These are phyloP conservation scores for Manis crassicaudata DNA, from an alignment of 2,797 vertebrate species.

Conservation along the genomic window DNA sequence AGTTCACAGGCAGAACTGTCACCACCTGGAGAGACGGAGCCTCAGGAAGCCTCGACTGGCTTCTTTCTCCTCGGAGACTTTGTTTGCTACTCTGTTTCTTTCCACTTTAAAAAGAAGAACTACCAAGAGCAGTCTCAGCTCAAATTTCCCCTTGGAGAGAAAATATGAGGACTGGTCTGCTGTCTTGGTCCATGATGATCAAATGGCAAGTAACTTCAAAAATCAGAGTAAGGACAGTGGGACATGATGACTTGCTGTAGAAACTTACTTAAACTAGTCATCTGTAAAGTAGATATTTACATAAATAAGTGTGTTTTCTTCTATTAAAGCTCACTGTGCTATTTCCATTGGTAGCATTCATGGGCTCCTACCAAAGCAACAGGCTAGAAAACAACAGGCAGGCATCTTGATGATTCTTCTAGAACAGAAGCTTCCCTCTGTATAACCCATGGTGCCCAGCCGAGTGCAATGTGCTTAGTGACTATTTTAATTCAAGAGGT, in stretches of 20 bases:
- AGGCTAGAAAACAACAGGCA: background rate
- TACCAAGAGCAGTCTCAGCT: background rate
- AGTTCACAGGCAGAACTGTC: background rate
- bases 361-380: background rate
- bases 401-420: background rate
- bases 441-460: rapidly evolving
- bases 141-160: background rate
- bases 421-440: background rate
- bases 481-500: background rate
- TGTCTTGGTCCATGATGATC: background rate
- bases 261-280: background rate
- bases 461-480: background rate
- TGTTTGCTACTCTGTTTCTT: background rate
- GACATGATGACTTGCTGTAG: background rate
- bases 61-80: background rate
- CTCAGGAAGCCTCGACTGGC: background rate
- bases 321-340: background rate
- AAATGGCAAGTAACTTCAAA: background rate
- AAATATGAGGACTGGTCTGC: background rate
- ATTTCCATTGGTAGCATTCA: background rate
- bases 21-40: background rate
- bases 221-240: background rate
- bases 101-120: background rate
- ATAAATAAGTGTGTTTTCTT: background rate
- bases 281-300: background rate